phyloP scores from a whole-genome alignment of 2,113 vertebrate species.

The Tupaia tana region DNA sequence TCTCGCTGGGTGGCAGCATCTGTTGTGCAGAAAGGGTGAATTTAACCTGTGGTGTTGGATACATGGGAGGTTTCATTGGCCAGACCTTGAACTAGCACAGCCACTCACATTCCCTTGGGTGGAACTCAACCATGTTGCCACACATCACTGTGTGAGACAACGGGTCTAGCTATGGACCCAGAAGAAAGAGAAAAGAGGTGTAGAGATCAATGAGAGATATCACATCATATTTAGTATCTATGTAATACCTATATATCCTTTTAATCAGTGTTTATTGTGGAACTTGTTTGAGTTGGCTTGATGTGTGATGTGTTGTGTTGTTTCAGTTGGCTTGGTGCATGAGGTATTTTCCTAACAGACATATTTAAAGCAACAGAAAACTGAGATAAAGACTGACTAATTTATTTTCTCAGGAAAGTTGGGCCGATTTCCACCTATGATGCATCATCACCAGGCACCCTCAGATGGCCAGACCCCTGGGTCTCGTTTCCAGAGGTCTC shows the following conservation, averaged over 20 bases:
- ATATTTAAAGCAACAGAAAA: slow-evolving; percentile 51
- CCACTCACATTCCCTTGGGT: neutral
- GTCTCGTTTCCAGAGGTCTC: slow-evolving; percentile 86
- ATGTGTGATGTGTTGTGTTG: neutral
- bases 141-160: slow-evolving; percentile 18
- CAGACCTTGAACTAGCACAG: neutral
- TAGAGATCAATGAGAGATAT: neutral
- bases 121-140: neutral
- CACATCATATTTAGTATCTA: neutral
- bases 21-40: neutral
- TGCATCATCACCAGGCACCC: slow-evolving; percentile 84
- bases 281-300: slow-evolving; percentile 40
- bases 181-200: slow-evolving; percentile 47
- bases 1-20: slow-evolving; percentile 17
- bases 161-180: neutral
- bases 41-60: neutral
- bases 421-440: slow-evolving; percentile 86
- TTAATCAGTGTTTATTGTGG: slow-evolving; percentile 32
- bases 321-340: neutral
- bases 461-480: slow-evolving; percentile 82
- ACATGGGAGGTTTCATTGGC: neutral
- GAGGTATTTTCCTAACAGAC: slow-evolving; percentile 5
- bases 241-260: neutral
- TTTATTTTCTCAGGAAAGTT: slow-evolving; percentile 89
- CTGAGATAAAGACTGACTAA: slow-evolving; percentile 33